Percentiles rank a stretch among this genome's conserved stretches.
Evolutionary conservation across 2,113 vertebrate genomes (phyloP).

Genomic region (Eonycteris spelaea): DNA sequence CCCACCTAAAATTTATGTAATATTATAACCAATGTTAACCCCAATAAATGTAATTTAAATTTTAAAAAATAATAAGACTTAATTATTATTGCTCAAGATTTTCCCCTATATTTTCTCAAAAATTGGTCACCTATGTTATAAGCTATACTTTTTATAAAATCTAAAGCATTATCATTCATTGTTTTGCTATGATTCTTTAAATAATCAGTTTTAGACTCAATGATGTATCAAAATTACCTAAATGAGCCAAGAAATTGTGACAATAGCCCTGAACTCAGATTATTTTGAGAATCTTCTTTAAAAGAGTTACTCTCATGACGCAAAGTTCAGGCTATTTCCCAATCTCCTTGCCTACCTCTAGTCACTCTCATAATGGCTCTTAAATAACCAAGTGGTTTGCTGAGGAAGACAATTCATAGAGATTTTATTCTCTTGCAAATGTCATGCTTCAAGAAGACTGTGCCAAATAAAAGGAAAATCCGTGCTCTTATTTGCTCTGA

Average conservation of each 20-base stretch:
- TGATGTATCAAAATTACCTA: background rate
- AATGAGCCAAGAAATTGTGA: background rate
- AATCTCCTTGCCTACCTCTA: background rate
- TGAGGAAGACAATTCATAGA: background rate
- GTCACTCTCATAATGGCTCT: background rate
- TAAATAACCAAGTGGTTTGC: background rate
- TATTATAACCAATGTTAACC: too few species aligned
- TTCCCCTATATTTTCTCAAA: conserved; percentile 7
- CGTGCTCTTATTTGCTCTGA: background rate
- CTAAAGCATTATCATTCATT: background rate
- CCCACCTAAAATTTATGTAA: too few species aligned
- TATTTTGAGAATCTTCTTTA: background rate
- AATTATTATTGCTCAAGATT: background rate
- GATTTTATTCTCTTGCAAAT: background rate
- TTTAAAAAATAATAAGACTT: too few species aligned
- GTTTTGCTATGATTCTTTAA: background rate
- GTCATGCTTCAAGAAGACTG: background rate
- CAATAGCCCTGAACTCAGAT: background rate
- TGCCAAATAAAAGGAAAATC: background rate
- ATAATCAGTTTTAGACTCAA: background rate
- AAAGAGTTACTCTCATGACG: background rate
- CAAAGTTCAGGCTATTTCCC: background rate
- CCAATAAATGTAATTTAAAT: too few species aligned
- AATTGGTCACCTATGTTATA: background rate
- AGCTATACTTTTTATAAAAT: background rate